Conservation (phyloP, 2,797 vertebrate species). For the Rhinatrema bivittatum region DNA sequence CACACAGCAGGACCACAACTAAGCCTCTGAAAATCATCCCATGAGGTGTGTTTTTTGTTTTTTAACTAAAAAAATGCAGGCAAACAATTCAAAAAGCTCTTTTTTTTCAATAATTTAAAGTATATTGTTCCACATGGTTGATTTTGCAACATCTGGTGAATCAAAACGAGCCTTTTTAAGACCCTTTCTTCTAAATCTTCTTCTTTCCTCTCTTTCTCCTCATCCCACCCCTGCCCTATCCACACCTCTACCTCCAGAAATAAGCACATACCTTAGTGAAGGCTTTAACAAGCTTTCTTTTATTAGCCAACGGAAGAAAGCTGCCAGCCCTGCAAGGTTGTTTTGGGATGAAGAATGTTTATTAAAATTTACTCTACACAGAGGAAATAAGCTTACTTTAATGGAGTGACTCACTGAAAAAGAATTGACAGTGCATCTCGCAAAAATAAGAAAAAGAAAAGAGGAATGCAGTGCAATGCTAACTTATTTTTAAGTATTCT, state of each 20-base stretch:
- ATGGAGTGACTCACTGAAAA: constrained; percentile 10
- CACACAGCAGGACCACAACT: constrained; percentile 48
- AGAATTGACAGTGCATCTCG: constrained; percentile 4
- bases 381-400: constrained; percentile 14
- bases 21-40: constrained; percentile 45
- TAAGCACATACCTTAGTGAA: too few species aligned
- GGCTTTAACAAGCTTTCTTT: neutral
- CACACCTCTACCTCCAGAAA: too few species aligned
- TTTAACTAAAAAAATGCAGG: constrained; percentile 45
- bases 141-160: constrained; percentile 45
- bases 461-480: too few species aligned
- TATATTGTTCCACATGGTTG: constrained; percentile 36
- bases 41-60: constrained; percentile 13
- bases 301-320: neutral
- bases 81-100: too few species aligned
- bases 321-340: constrained; percentile 5
- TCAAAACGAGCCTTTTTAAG: constrained; percentile 39
- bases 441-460: too few species aligned
- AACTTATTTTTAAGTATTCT: constrained; percentile 6
- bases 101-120: constrained; percentile 45
- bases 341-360: constrained; percentile 3
- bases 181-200: constrained; percentile 5
- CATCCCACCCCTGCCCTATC: constrained; percentile 24
- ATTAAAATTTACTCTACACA: constrained; percentile 3
- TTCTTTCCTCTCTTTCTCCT: constrained; percentile 16